A percentile compares a stretch with the other conserved stretches of the same genome.
These are phyloP conservation scores for Drosophila seguyi DNA, from an alignment of 1,140 invertebrate species.

Conservation along the genomic window DNA sequence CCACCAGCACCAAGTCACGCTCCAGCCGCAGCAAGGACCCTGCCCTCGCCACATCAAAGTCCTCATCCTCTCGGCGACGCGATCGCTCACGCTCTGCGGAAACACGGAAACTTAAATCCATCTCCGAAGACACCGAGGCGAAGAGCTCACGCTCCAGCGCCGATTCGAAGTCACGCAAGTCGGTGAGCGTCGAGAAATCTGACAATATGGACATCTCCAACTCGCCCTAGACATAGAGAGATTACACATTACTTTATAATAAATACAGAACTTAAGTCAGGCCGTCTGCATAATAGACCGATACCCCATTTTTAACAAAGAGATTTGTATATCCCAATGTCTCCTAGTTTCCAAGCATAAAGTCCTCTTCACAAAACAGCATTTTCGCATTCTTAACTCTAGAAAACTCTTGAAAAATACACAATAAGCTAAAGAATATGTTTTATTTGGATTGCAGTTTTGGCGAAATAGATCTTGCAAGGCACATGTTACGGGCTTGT, in stretches of 20 bases:
- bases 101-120: conserved; percentile 72
- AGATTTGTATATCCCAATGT: conserved; percentile 19
- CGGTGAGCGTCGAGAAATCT: conserved; percentile 86
- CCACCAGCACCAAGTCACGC: conserved; percentile 59
- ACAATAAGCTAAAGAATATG: conserved; percentile 4
- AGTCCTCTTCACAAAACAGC: conserved; percentile 28
- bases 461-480: background rate
- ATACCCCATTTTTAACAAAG: conserved; percentile 16
- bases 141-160: conserved; percentile 78
- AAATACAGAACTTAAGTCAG: conserved; percentile 37
- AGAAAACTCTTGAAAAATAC: conserved; percentile 27
- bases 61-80: conserved; percentile 71
- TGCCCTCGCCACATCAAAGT: conserved; percentile 42
- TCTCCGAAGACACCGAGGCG: conserved; percentile 70
- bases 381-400: conserved; percentile 38
- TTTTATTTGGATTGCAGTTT: conserved; percentile 5
- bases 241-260: conserved; percentile 36
- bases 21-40: conserved; percentile 79
- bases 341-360: conserved; percentile 53
- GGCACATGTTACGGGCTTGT: background rate
- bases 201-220: conserved; percentile 88
- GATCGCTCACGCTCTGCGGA: conserved; percentile 74
- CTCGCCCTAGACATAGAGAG: conserved; percentile 67
- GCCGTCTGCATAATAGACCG: conserved; percentile 18
- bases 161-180: conserved; percentile 73